These are phyloP conservation scores for Pipistrellus pygmaeus DNA, from an alignment of 2,797 vertebrate genomes.

Conservation along the genomic window DNA sequence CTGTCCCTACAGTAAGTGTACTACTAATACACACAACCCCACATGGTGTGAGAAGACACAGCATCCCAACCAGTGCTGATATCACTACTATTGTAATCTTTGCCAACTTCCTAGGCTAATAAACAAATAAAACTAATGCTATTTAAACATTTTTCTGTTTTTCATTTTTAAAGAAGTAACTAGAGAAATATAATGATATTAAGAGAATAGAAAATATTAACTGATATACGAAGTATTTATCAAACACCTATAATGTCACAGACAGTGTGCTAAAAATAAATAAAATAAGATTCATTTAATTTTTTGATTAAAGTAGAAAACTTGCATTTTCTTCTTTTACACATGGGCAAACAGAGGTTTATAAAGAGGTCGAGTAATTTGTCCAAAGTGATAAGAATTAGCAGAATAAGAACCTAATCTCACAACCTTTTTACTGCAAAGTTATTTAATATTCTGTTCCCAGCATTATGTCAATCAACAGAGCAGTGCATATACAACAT, in stretches of 20 bases:
- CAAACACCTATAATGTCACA: background rate
- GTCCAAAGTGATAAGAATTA: background rate
- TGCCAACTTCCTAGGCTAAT: background rate
- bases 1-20: background rate
- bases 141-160: background rate
- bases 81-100: background rate
- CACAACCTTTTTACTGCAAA: background rate
- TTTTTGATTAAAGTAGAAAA: constrained; percentile 34
- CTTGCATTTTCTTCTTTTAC: background rate
- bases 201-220: constrained; percentile 7
- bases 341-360: background rate
- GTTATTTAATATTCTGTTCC: background rate
- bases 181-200: background rate
- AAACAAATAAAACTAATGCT: background rate
- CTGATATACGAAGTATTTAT: background rate
- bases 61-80: background rate
- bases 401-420: background rate
- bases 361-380: background rate
- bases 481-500: background rate
- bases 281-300: constrained; percentile 26
- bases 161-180: background rate
- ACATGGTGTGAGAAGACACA: background rate
- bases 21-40: background rate
- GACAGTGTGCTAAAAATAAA: background rate
- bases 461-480: background rate